Conservation (phyloP, 2,113 vertebrate genomes). For the Corvus moneduloides region DNA sequence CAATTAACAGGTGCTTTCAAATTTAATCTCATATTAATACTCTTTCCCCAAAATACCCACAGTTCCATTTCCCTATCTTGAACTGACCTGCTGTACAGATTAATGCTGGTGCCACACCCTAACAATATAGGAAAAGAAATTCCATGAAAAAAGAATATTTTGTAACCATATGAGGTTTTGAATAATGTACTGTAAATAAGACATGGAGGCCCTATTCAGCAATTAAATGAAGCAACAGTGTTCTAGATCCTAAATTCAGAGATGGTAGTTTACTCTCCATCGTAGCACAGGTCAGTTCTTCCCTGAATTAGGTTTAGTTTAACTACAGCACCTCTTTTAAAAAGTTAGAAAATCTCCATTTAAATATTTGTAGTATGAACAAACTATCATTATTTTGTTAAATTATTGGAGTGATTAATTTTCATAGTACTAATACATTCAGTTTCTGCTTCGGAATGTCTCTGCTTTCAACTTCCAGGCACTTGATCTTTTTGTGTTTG, state of each 20-base stretch:
- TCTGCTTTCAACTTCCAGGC: background rate
- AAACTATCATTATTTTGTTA: background rate
- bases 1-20: background rate
- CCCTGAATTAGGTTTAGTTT: background rate
- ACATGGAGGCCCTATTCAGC: background rate
- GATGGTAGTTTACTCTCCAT: background rate
- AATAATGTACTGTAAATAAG: background rate
- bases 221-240: background rate
- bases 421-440: background rate
- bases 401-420: background rate
- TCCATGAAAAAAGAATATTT: background rate
- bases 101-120: background rate
- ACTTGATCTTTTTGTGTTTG: background rate
- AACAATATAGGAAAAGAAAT: background rate
- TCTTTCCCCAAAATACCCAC: background rate
- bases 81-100: background rate
- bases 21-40: background rate
- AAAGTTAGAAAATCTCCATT: background rate
- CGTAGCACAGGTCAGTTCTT: background rate
- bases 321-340: background rate
- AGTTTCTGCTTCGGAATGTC: background rate
- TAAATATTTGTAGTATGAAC: background rate
- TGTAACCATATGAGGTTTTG: background rate
- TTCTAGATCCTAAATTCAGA: background rate
- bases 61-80: background rate